Conservation (phyloP, 2,888 invertebrate species). For the Tinea trinotella region DNA sequence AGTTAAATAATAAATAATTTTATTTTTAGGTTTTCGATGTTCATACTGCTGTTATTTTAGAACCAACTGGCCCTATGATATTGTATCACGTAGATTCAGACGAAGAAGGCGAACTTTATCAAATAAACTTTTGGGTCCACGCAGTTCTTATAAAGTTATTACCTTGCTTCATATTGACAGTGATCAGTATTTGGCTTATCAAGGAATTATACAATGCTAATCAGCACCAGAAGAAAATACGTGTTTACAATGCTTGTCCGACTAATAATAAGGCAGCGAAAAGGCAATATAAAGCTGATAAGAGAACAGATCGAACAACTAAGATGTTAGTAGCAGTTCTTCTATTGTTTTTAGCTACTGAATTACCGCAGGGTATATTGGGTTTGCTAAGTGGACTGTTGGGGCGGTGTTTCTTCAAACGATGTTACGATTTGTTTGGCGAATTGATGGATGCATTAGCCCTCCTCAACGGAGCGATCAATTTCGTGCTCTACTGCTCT, state of each 20-base stretch:
- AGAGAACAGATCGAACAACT: slow-evolving; percentile 83
- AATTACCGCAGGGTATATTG: slow-evolving; percentile 86
- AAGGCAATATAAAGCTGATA: slow-evolving; percentile 55
- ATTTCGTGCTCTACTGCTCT: slow-evolving; percentile 93
- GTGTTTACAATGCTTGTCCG: slow-evolving; percentile 58
- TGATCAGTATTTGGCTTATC: slow-evolving; percentile 80
- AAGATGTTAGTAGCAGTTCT: slow-evolving; percentile 91
- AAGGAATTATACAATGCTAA: slow-evolving; percentile 80
- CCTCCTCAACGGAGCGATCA: slow-evolving; percentile 91
- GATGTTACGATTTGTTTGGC: slow-evolving; percentile 86
- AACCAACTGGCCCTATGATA: slow-evolving; percentile 57
- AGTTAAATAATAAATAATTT: not conserved
- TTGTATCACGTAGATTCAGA: slow-evolving; percentile 69
- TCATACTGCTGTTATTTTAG: slow-evolving; percentile 62
- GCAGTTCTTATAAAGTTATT: slow-evolving; percentile 85
- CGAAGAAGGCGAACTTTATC: slow-evolving; percentile 73
- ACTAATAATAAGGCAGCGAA: slow-evolving; percentile 49
- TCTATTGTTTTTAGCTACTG: slow-evolving; percentile 88
- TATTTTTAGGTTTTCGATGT: slow-evolving; percentile 55
- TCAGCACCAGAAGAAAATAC: slow-evolving; percentile 76
- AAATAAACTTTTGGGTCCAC: slow-evolving; percentile 86
- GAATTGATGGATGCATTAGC: slow-evolving; percentile 94
- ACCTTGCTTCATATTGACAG: slow-evolving; percentile 83
- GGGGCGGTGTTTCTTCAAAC: slow-evolving; percentile 80
- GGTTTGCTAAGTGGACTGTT: slow-evolving; percentile 57